These are phyloP conservation scores for Anadara kagoshimensis DNA, from an alignment of 1,140 invertebrate genomes.

Conservation along the genomic window DNA sequence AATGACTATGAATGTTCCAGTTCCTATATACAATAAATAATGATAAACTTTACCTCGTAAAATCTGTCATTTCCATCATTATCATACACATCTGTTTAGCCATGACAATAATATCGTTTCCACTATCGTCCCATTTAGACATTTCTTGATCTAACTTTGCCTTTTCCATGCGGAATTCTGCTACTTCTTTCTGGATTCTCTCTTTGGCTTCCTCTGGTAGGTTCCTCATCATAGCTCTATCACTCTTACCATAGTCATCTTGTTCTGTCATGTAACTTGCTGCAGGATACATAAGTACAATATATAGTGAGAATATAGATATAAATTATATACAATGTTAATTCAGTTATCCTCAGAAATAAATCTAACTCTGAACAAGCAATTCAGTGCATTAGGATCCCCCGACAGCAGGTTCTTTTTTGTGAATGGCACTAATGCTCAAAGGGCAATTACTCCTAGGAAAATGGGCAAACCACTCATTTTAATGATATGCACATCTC, in stretches of 20 bases:
- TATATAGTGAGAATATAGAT: neutral
- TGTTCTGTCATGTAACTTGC: constrained; percentile 67
- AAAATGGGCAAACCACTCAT: no score
- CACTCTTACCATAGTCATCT: constrained; percentile 67
- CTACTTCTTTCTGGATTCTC: constrained; percentile 95
- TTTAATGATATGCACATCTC: no score
- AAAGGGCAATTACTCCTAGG: no score
- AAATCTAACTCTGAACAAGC: no score
- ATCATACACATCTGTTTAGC: constrained; percentile 99
- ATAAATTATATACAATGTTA: no score
- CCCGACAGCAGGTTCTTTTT: no score
- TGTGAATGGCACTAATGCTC: no score
- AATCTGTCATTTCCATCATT: constrained; percentile 99
- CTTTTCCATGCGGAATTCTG: constrained; percentile 87
- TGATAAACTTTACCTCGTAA: constrained; percentile 91
- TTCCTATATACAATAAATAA: no score
- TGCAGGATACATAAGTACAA: constrained; percentile 31
- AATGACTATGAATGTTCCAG: no score
- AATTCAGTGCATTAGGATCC: no score
- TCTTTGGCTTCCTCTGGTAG: constrained; percentile 99
- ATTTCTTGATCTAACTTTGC: constrained; percentile 98
- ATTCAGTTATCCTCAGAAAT: no score
- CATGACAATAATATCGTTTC: constrained; percentile 99
- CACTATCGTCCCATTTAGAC: constrained; percentile 99
- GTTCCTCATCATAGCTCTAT: constrained; percentile 86